Conservation (phyloP, 2,888 invertebrate genomes). For the Hirtodrosophila alboralis region DNA sequence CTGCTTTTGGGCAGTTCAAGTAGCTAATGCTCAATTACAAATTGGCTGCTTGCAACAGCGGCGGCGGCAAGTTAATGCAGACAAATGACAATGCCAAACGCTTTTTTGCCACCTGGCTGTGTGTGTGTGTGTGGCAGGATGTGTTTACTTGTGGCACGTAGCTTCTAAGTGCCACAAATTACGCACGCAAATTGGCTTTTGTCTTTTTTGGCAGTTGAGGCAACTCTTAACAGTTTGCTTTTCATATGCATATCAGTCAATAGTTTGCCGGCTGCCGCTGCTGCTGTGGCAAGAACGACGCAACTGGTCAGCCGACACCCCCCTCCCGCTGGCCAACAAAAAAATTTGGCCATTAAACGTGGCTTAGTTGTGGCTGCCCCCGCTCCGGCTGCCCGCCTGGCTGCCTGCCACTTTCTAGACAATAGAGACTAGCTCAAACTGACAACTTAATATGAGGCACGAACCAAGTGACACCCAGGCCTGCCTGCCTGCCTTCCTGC, state of each 20-base stretch:
- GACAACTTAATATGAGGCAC: constrained; percentile 78
- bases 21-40: constrained; percentile 66
- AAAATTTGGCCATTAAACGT: constrained; percentile 63
- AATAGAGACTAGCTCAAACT: constrained; percentile 50
- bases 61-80: constrained; percentile 61
- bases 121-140: constrained; percentile 9
- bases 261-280: constrained; percentile 36
- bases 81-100: constrained; percentile 66
- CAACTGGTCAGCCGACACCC: constrained; percentile 46
- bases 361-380: constrained; percentile 70
- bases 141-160: constrained; percentile 56
- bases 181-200: constrained; percentile 80
- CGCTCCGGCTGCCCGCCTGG: no score
- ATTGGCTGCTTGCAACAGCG: constrained; percentile 43
- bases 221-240: no score
- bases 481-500: no score
- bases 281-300: constrained; percentile 22
- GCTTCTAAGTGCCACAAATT: constrained; percentile 74
- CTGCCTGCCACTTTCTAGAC: constrained; percentile 25
- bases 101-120: constrained; percentile 59
- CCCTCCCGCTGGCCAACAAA: no score
- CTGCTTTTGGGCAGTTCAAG: constrained; percentile 37
- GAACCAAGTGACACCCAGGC: constrained; percentile 65
- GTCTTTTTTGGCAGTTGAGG: constrained; percentile 14
- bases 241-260: constrained; percentile 57